Conservation (phyloP, 2,797 vertebrate genomes). For the Rhabdophis nuchalis region DNA sequence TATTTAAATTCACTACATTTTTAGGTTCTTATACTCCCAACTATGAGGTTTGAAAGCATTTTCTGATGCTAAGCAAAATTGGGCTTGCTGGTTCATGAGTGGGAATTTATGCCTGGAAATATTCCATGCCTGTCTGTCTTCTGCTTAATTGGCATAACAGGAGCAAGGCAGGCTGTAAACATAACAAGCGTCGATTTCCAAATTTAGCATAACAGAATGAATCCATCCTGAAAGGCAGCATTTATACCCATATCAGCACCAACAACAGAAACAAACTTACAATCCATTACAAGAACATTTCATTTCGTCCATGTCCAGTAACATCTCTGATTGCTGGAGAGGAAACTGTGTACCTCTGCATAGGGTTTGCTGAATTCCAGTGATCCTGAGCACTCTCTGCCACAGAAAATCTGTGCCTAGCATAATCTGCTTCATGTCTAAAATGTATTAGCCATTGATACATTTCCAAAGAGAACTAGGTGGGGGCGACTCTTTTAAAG, state of each 20-base stretch:
- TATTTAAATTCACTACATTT: background rate
- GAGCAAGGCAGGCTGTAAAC: background rate
- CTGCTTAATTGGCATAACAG: background rate
- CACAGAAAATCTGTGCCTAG: background rate
- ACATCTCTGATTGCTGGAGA: too few relatives aligned
- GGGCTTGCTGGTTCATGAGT: background rate
- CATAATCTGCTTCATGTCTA: background rate
- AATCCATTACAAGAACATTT: background rate
- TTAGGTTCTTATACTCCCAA: background rate
- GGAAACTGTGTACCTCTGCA: background rate
- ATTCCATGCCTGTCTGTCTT: background rate
- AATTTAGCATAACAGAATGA: background rate
- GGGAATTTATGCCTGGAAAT: background rate
- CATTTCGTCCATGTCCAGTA: too few relatives aligned
- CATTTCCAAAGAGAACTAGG: background rate
- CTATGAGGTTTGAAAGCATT: too few relatives aligned
- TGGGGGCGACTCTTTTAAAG: background rate
- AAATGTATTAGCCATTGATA: background rate
- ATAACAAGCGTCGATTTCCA: background rate
- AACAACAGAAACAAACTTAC: background rate
- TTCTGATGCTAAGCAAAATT: background rate
- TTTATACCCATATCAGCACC: background rate
- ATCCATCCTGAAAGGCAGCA: background rate
- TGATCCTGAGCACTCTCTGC: background rate
- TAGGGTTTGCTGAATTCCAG: background rate